phyloP scores from a whole-genome alignment of 64 coral and sea anemone species.

The Pocillopora damicornis region DNA sequence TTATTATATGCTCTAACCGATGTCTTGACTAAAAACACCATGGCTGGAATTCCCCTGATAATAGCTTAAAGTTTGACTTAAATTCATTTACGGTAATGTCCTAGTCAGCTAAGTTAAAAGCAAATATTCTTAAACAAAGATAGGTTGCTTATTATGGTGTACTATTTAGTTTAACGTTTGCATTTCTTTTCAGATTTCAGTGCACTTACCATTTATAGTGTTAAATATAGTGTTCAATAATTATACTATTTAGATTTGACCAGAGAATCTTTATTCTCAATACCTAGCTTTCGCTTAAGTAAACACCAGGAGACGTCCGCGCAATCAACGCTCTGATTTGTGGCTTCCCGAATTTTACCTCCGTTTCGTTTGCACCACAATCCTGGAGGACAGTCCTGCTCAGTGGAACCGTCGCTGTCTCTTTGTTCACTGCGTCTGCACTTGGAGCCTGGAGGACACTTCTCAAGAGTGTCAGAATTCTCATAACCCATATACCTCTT shows the following conservation, averaged over 20 bases:
- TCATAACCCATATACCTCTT: background rate
- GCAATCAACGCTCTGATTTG: background rate
- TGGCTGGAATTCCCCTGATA: too few relatives aligned
- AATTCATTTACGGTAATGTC: background rate
- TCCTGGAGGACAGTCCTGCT: conserved; percentile 1
- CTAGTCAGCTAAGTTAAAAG: background rate
- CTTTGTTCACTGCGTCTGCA: background rate
- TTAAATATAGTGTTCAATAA: too few relatives aligned
- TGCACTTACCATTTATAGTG: too few relatives aligned
- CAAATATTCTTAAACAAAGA: too few relatives aligned
- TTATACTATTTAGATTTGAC: background rate
- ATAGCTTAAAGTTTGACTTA: too few relatives aligned
- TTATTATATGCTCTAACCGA: background rate
- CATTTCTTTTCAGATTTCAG: too few relatives aligned
- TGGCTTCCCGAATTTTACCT: background rate
- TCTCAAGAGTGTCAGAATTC: background rate
- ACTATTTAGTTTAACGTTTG: too few relatives aligned
- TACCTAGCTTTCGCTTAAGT: background rate
- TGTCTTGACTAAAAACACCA: background rate
- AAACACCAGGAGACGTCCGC: background rate
- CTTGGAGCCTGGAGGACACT: conserved; percentile 22
- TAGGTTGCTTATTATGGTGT: too few relatives aligned
- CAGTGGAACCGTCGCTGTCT: background rate
- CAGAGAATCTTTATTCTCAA: background rate
- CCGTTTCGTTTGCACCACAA: conserved; percentile 28